Conservation (phyloP, 2,797 vertebrate species). For the Melanotaenia boesemani region DNA sequence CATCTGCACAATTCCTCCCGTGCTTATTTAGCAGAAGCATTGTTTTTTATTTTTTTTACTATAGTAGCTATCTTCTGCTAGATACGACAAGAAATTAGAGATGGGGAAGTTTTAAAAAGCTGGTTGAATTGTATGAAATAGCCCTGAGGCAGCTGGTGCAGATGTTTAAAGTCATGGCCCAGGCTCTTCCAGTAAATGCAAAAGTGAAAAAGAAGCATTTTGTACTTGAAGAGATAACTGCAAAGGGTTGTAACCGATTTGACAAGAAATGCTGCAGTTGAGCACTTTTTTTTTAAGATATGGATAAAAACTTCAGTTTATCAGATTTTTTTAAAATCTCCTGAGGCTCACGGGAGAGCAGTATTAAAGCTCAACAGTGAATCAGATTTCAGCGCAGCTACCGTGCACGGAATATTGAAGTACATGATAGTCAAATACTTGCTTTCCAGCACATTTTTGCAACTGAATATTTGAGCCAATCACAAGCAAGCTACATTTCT, state of each 20-base stretch:
- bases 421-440: constrained; percentile 42
- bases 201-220: constrained; percentile 4
- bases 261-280: constrained; percentile 3
- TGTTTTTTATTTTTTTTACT: background rate
- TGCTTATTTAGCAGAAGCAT: background rate
- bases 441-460: constrained; percentile 33
- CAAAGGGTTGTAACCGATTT: constrained; percentile 1
- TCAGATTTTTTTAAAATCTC: background rate
- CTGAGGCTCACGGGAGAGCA: background rate
- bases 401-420: constrained; percentile 50
- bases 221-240: background rate
- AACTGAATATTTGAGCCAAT: constrained; percentile 9
- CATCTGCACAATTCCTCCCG: constrained; percentile 29
- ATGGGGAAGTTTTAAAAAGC: background rate
- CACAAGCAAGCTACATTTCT: constrained; percentile 11
- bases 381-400: constrained; percentile 21
- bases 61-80: background rate
- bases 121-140: background rate
- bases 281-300: background rate
- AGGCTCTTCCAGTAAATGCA: background rate
- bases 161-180: background rate
- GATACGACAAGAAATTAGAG: background rate
- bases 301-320: background rate
- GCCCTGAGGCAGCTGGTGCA: background rate
- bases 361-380: constrained; percentile 11